Evolutionary conservation across 2,113 vertebrate species (phyloP).

Genomic region (Camelus bactrianus): DNA sequence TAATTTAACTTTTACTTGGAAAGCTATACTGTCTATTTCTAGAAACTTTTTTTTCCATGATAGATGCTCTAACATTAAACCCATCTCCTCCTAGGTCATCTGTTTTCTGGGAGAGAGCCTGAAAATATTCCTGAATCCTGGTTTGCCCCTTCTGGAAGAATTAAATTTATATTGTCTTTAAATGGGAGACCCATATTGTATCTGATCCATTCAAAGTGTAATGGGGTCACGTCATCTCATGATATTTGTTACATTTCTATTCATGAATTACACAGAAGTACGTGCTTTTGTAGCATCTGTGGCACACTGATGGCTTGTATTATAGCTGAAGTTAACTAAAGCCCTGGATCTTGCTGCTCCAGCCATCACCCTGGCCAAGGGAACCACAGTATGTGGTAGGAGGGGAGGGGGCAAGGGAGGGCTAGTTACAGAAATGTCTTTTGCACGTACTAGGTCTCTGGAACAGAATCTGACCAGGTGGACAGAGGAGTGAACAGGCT

Average conservation of each 20-base stretch:
- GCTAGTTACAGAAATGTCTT: background rate
- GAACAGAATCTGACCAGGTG: background rate
- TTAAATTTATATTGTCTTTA: background rate
- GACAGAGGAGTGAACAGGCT: background rate
- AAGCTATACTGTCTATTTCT: background rate
- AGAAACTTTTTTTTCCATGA: background rate
- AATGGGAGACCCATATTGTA: background rate
- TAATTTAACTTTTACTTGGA: constrained; percentile 33
- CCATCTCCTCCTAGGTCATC: background rate
- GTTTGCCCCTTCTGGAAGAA: background rate
- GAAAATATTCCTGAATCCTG: background rate
- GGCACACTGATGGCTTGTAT: background rate
- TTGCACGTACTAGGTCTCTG: background rate
- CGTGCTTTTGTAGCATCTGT: background rate
- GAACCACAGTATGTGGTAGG: background rate
- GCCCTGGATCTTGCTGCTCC: background rate
- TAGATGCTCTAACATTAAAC: background rate
- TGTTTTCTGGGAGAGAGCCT: background rate
- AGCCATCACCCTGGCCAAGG: background rate
- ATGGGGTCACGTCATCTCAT: background rate
- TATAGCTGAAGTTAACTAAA: background rate
- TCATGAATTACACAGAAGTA: background rate
- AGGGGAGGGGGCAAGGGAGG: too few species aligned
- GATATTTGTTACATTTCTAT: background rate
- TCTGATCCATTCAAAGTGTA: background rate